These are phyloP conservation scores for Myotis myotis DNA, from an alignment of 2,797 vertebrate species.

Conservation along the genomic window DNA sequence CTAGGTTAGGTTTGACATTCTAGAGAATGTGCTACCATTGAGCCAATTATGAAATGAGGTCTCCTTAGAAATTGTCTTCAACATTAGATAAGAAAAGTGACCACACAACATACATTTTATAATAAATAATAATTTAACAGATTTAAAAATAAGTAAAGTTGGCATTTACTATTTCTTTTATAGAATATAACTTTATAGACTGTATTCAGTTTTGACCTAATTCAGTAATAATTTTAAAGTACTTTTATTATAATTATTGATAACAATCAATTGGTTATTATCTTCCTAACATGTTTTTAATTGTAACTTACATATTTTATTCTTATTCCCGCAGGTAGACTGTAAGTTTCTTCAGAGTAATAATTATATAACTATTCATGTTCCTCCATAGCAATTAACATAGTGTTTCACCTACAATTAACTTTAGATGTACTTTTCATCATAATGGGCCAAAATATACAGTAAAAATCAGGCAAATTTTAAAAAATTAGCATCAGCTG, in stretches of 20 bases:
- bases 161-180: neutral
- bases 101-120: neutral
- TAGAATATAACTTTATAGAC: neutral
- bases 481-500: neutral
- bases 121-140: neutral
- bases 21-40: neutral
- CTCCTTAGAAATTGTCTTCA: neutral
- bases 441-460: neutral
- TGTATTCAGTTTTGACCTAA: constrained; percentile 19
- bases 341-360: neutral
- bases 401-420: neutral
- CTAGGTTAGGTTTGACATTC: neutral
- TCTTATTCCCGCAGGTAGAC: neutral
- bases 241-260: neutral
- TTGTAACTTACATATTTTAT: constrained; percentile 26
- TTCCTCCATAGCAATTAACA: neutral
- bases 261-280: neutral
- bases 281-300: neutral
- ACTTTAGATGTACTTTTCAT: neutral
- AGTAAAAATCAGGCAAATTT: neutral
- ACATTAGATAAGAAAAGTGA: neutral
- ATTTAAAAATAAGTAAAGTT: neutral
- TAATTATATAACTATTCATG: neutral
- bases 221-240: neutral
- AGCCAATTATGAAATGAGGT: neutral